Evolutionary conservation across 2,888 invertebrate species (phyloP).

Genomic region (Galerucella calmariensis): DNA sequence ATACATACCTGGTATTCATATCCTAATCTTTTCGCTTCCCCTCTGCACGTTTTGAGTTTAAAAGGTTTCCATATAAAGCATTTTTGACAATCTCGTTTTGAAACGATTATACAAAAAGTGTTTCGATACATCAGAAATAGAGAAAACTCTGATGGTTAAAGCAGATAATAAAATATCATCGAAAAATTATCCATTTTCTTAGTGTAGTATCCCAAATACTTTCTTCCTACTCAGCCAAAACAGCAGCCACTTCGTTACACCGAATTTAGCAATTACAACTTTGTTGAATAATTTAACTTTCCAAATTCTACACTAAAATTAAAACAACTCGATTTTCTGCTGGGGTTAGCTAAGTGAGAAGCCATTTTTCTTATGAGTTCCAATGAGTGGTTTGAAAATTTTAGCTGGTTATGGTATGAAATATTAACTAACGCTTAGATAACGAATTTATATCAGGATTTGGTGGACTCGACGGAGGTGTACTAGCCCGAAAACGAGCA

Average conservation of each 20-base stretch:
- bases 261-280: constrained; percentile 55
- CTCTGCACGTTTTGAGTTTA: too few species aligned
- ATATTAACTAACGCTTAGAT: background rate
- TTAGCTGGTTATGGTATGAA: background rate
- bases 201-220: constrained; percentile 14
- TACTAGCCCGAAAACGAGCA: too few species aligned
- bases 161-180: too few species aligned
- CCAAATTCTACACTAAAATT: constrained; percentile 44
- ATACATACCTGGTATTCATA: too few species aligned
- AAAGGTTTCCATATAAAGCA: too few species aligned
- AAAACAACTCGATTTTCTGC: constrained; percentile 43
- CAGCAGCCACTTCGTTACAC: constrained; percentile 51
- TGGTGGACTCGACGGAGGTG: background rate
- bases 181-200: background rate
- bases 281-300: constrained; percentile 51
- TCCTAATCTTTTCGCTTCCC: too few species aligned
- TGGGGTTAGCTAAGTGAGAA: constrained; percentile 26
- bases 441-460: background rate
- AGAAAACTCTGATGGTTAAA: background rate
- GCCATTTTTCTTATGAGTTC: constrained; percentile 13
- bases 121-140: too few species aligned
- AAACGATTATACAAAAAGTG: too few species aligned
- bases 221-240: constrained; percentile 44
- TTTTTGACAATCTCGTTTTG: too few species aligned
- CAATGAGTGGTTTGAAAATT: constrained; percentile 23